These are phyloP conservation scores for Hymenochirus boettgeri DNA, from an alignment of 2,113 vertebrate species.

Conservation along the genomic window DNA sequence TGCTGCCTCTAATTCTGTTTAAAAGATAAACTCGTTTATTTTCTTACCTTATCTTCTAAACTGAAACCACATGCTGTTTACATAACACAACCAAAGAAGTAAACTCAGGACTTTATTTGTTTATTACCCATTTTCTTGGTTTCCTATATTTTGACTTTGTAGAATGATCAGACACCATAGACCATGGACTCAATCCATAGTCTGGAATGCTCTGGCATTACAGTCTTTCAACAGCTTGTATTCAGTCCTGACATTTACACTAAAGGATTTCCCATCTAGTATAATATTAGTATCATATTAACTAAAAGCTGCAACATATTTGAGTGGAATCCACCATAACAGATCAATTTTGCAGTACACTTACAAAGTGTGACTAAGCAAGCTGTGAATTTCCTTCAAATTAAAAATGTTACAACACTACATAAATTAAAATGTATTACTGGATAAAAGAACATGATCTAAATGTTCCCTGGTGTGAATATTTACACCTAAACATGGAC, in stretches of 20 bases:
- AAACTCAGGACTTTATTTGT: background rate
- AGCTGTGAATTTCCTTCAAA: background rate
- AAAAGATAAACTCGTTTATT: background rate
- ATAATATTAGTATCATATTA: slow-evolving; percentile 1
- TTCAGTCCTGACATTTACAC: background rate
- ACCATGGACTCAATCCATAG: background rate
- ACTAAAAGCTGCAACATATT: background rate
- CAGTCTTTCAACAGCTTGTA: background rate
- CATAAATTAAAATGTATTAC: too few relatives aligned
- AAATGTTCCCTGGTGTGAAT: too few relatives aligned
- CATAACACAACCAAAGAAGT: background rate
- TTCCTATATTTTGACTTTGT: background rate
- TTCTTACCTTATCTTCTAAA: background rate
- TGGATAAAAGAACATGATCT: too few relatives aligned
- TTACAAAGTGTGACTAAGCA: background rate
- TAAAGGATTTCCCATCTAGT: background rate
- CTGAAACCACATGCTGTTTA: background rate
- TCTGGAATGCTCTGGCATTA: background rate
- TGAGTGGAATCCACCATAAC: background rate
- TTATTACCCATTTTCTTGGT: background rate
- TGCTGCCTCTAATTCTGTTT: background rate
- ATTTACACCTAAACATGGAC: too few relatives aligned
- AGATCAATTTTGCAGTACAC: background rate
- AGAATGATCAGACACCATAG: background rate
- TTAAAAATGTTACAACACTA: too few relatives aligned